A percentile compares a stretch with the other conserved stretches of the same genome.
Evolutionary conservation across 2,113 vertebrate species (phyloP).

Genomic region (Alligator sinensis): DNA sequence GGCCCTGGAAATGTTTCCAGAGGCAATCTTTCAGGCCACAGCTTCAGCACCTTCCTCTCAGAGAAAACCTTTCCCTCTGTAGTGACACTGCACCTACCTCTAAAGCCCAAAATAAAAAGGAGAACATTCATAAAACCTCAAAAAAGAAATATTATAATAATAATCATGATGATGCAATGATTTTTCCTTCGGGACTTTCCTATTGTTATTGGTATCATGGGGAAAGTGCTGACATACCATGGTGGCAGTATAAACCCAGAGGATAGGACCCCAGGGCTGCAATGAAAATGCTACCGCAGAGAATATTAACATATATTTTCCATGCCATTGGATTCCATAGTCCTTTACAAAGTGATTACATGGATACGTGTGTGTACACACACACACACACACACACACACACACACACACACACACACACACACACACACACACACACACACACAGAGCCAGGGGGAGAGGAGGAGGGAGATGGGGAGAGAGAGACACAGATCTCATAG

Average conservation of each 20-base stretch:
- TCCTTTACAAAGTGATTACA: fast-evolving
- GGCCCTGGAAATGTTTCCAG: not conserved
- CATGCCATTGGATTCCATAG: not conserved
- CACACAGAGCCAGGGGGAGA: too few species aligned
- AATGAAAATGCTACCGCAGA: not conserved
- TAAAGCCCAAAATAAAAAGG: not conserved
- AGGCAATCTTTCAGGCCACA: not conserved
- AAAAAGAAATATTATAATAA: not conserved
- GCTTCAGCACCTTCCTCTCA: not conserved
- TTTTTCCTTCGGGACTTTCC: not conserved
- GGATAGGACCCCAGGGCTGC: not conserved
- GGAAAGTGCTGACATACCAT: not conserved
- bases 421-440: not conserved
- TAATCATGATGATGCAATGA: not conserved
- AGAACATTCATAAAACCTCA: not conserved
- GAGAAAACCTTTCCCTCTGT: not conserved
- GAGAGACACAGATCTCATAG: too few species aligned
- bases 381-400: not conserved
- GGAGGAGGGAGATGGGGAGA: too few species aligned
- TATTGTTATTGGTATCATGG: not conserved
- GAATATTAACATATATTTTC: fast-evolving
- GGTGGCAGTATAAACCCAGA: not conserved
- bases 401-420: not conserved
- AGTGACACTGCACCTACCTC: not conserved
- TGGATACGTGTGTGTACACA: not conserved